Evolutionary conservation across 1,140 invertebrate genomes (phyloP).

Genomic region (Megathymus violae): DNA sequence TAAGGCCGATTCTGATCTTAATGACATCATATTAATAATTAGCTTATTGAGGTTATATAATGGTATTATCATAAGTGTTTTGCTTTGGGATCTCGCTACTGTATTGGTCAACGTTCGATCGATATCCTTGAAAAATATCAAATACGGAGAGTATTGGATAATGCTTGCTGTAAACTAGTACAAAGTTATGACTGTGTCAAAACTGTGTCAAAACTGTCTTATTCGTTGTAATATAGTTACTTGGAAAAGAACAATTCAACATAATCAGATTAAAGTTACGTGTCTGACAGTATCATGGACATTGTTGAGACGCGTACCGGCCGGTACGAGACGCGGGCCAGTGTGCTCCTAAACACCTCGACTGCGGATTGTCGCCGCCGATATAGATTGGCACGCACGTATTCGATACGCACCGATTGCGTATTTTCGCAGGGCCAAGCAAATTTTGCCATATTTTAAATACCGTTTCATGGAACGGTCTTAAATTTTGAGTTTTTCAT

Average conservation of each 20-base stretch:
- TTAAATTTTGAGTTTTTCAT: slow-evolving; percentile 9
- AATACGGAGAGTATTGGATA: no score
- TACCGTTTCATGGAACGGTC: slow-evolving; percentile 11
- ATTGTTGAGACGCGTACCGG: slow-evolving; percentile 2
- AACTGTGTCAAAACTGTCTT: neutral
- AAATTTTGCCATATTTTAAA: slow-evolving; percentile 9
- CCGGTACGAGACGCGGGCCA: neutral
- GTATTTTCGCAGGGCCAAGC: slow-evolving; percentile 41
- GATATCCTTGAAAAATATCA: no score
- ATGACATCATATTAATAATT: neutral
- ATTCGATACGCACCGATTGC: slow-evolving; percentile 49
- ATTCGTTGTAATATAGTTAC: neutral
- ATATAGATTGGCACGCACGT: slow-evolving; percentile 44
- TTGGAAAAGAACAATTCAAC: neutral
- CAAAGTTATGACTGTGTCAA: neutral
- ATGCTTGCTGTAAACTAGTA: no score
- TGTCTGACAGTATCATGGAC: slow-evolving; percentile 3
- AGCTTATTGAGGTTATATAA: no score
- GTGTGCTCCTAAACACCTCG: slow-evolving; percentile 13
- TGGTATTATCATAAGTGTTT: neutral
- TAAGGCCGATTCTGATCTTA: no score
- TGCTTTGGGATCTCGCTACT: no score
- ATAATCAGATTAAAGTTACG: slow-evolving; percentile 13
- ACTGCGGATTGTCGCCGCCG: slow-evolving; percentile 29
- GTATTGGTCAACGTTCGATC: no score